Percentiles rank a stretch among this genome's conserved stretches.
Evolutionary conservation across 2,113 vertebrate genomes (phyloP).

Genomic region (Xenotilapia flavipinnis): DNA sequence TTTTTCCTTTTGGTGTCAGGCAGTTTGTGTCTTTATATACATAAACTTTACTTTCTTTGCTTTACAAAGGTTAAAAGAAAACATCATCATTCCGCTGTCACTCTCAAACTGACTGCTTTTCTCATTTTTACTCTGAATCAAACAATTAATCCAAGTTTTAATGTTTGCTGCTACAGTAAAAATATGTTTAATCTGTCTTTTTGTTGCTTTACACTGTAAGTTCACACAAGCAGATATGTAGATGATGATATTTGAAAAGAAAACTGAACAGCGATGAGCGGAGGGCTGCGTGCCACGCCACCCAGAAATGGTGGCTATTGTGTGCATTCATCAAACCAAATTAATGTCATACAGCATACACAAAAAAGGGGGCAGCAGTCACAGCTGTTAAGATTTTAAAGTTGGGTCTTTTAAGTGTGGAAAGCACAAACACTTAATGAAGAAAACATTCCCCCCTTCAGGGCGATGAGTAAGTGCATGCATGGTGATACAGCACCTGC

Average conservation of each 20-base stretch:
- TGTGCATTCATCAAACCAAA: constrained; percentile 73
- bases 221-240: background rate
- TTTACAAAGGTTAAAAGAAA: background rate
- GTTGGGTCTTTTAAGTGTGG: background rate
- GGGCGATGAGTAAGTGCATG: background rate
- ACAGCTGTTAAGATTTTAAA: background rate
- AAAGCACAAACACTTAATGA: background rate
- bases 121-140: background rate
- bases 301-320: background rate
- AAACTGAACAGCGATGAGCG: background rate
- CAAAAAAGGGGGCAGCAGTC: background rate
- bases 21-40: background rate
- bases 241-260: background rate
- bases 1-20: background rate
- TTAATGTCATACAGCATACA: constrained; percentile 51
- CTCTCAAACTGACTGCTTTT: background rate
- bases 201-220: background rate
- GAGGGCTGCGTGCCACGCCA: background rate
- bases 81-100: background rate
- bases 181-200: background rate
- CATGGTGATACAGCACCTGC: background rate
- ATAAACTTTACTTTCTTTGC: background rate
- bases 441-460: background rate
- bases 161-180: background rate
- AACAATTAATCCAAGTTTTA: background rate